Base-by-base conservation (phyloP, 2,888 invertebrate species). In the Buathra laborator region DNA sequence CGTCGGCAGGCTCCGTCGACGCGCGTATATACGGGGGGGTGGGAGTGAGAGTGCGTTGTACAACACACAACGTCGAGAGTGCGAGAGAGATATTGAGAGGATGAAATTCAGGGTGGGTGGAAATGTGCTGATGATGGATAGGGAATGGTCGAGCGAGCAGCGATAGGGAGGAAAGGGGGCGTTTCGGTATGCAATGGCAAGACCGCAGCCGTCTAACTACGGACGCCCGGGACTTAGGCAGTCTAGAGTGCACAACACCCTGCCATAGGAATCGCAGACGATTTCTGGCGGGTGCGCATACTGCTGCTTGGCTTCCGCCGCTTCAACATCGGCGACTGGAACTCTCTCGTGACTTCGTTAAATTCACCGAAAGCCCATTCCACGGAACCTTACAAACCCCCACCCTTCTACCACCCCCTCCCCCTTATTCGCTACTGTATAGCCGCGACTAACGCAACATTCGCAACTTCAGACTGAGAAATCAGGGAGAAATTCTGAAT, bases 81-180 rank as follows among this genome's bases (percentile, higher is more conserved):
- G 37, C 37, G 37, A 37, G 32, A 32, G 24, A 62, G 62, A 62
- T 24, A 62, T 32, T n/a, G 80, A 64, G 86, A 83, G 74, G 53
- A 84, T 68, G 86, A 86, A 86, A 85, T 86, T 81, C 85, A 85
- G 81, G 86, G 86, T 90, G 92, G 91, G 90, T 91, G 91, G 93
- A 93, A 92, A 92, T 90, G 92, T 90, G 90, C 91, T 91, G 92
- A 93, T 94, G 94, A 94, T 93, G 93, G 94, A 94, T 93, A 92
- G 92, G 93, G 92, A 92, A 93, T 92, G 92, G 92, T 91, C 92
- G 90, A 89, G 86, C 86, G 84, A 89, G 87, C 86, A 89, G 88
- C 89, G 91, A 87, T 87, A 74, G 74, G 88, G 87, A 87, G 88
- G 88, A 88, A 87, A 88, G 86, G 89, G 89, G 89, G 89, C 88